phyloP scores from a whole-genome alignment of 1,140 invertebrate species.

The Eufriesea mexicana region DNA sequence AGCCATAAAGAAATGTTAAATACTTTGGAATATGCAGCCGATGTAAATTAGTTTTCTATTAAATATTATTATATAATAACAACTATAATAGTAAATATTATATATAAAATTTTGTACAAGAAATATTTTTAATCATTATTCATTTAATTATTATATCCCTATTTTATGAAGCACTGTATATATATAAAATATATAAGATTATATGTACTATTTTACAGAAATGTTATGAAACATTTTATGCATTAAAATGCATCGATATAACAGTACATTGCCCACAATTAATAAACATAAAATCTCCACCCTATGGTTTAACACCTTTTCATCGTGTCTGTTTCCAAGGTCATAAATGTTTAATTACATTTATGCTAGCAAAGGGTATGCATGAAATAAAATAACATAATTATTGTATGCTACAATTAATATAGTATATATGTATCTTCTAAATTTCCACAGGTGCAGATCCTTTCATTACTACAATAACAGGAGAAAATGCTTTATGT shows the following conservation, averaged over 20 bases:
- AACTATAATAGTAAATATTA: neutral
- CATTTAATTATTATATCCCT: neutral
- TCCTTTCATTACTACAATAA: conserved; percentile 50
- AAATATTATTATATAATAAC: neutral
- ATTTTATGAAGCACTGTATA: neutral
- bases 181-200: neutral
- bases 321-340: conserved; percentile 66
- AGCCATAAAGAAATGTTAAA: conserved; percentile 36
- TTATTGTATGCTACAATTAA: conserved; percentile 4
- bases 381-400: conserved; percentile 6
- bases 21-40: conserved; percentile 1
- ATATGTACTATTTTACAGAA: conserved; percentile 54
- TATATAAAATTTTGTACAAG: neutral
- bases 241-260: conserved; percentile 63
- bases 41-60: conserved; percentile 5
- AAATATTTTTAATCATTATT: neutral
- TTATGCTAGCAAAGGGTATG: conserved; percentile 66
- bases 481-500: conserved; percentile 67
- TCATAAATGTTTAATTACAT: conserved; percentile 56
- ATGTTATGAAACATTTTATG: conserved; percentile 54
- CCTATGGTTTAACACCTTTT: conserved; percentile 65
- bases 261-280: conserved; percentile 60
- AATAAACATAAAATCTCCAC: conserved; percentile 55
- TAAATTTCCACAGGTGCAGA: conserved; percentile 59
- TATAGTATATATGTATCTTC: conserved; percentile 10